Conservation (phyloP, 2,888 invertebrate species). For the Neria commutata region DNA sequence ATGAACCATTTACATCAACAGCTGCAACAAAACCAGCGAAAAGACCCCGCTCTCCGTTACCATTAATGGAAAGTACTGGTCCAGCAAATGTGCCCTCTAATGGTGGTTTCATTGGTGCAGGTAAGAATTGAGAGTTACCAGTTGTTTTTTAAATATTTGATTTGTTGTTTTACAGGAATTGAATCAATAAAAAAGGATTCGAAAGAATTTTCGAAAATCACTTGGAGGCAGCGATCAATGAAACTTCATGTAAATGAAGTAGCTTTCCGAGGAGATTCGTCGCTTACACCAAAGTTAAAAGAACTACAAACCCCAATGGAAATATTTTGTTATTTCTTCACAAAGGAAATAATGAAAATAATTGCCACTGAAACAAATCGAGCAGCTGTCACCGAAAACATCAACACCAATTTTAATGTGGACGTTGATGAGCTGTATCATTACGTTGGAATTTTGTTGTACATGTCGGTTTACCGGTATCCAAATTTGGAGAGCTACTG, state of each 20-base stretch:
- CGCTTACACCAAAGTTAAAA: neutral
- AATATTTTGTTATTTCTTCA: conserved; percentile 4
- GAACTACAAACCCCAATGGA: neutral
- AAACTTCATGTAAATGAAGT: neutral
- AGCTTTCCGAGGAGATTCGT: neutral
- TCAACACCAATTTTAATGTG: conserved; percentile 6
- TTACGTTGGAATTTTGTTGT: conserved; percentile 24
- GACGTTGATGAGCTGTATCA: conserved; percentile 12
- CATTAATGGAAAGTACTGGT: neutral
- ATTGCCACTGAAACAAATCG: conserved; percentile 1
- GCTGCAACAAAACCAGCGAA: neutral
- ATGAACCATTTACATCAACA: neutral
- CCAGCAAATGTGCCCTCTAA: neutral
- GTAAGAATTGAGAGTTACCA: neutral
- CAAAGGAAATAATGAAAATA: neutral
- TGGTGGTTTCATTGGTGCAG: neutral
- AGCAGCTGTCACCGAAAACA: conserved; percentile 9
- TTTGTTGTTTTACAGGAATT: neutral
- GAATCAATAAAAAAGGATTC: neutral
- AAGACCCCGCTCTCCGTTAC: neutral
- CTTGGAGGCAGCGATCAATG: neutral
- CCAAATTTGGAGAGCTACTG: conserved; percentile 29
- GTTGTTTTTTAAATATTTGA: neutral
- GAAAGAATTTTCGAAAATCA: neutral
- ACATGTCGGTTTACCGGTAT: conserved; percentile 27